Evolutionary conservation across 2,113 vertebrate genomes (phyloP).

Genomic region (Acrocephalus arundinaceus): DNA sequence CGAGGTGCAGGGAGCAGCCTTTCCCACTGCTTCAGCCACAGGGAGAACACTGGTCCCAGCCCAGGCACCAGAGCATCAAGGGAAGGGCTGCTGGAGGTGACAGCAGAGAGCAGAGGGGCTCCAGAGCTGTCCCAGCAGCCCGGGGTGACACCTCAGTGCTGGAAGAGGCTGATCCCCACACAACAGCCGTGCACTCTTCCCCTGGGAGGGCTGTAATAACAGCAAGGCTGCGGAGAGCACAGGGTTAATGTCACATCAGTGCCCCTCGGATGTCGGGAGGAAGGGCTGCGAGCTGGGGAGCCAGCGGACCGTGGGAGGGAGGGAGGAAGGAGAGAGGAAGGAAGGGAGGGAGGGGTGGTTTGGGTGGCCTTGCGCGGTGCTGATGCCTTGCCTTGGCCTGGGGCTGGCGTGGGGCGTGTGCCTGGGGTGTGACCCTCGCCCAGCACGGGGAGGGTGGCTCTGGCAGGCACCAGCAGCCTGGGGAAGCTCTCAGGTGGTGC

Average conservation of each 20-base stretch:
- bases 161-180: neutral
- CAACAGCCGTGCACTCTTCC: neutral
- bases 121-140: neutral
- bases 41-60: neutral
- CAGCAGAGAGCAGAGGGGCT: neutral
- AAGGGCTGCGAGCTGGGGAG: neutral
- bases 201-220: neutral
- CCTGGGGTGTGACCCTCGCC: neutral
- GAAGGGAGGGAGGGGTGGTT: neutral
- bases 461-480: neutral
- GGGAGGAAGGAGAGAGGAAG: neutral
- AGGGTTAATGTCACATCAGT: neutral
- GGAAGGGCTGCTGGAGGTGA: neutral
- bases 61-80: neutral
- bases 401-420: neutral
- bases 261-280: neutral
- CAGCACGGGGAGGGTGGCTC: neutral
- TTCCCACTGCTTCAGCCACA: neutral
- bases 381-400: rapidly evolving
- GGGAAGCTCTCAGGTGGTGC: neutral
- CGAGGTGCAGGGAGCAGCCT: neutral
- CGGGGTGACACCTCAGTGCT: rapidly evolving
- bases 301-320: neutral
- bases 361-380: neutral
- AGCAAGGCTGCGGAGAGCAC: neutral